These are phyloP conservation scores for Congeria kusceri DNA, from an alignment of 2,888 invertebrate genomes.

Conservation along the genomic window DNA sequence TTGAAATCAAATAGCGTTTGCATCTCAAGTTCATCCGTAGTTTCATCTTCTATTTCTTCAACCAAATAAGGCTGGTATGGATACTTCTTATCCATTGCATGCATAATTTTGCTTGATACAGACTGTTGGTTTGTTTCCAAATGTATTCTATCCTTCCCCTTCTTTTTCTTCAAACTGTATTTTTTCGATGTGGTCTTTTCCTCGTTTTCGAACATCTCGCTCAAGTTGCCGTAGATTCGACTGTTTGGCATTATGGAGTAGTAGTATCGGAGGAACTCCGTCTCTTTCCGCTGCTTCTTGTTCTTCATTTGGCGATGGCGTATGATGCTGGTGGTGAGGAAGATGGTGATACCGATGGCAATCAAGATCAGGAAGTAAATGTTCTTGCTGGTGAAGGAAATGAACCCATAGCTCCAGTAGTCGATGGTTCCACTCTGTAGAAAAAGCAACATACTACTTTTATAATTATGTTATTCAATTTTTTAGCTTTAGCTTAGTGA, in stretches of 20 bases:
- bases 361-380: constrained; percentile 22
- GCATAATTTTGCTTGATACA: not conserved
- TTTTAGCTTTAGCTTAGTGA: too few species aligned
- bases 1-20: not conserved
- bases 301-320: constrained; percentile 21
- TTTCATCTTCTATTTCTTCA: not conserved
- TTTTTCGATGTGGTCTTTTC: constrained; percentile 5
- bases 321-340: constrained; percentile 6
- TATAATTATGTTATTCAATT: too few species aligned
- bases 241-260: constrained; percentile 37
- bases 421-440: too few species aligned
- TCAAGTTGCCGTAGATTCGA: constrained; percentile 36
- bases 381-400: constrained; percentile 26
- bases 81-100: constrained; percentile 3
- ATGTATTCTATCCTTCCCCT: not conserved
- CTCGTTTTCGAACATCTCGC: constrained; percentile 14
- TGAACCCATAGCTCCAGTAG: not conserved
- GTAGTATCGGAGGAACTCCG: constrained; percentile 28
- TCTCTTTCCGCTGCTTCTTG: constrained; percentile 20
- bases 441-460: too few species aligned
- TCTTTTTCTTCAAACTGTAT: not conserved
- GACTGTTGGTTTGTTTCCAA: not conserved
- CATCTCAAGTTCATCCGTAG: not conserved
- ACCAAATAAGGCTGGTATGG: not conserved
- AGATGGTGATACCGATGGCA: constrained; percentile 11